Conservation (phyloP, 2,113 vertebrate species). For the Progne subis region DNA sequence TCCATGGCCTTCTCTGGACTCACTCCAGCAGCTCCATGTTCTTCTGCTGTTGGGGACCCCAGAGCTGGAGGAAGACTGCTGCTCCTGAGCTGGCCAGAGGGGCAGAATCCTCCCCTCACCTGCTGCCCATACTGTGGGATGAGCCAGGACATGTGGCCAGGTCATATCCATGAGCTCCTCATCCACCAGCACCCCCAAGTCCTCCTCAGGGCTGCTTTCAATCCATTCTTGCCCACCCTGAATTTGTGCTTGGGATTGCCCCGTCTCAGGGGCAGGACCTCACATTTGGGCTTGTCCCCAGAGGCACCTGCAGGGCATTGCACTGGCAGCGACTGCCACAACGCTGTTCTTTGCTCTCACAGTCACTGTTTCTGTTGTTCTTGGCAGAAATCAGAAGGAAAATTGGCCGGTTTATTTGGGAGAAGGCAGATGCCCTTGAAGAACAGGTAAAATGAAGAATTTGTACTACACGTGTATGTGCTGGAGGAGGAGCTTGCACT, state of each 20-base stretch:
- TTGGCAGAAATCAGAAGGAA: constrained; percentile 76
- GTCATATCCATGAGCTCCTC: background rate
- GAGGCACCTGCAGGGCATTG: background rate
- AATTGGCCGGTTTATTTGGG: constrained; percentile 80
- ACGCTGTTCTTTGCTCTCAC: background rate
- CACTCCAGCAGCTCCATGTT: background rate
- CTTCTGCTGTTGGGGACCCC: background rate
- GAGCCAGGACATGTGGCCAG: fast-evolving
- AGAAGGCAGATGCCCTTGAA: constrained; percentile 33
- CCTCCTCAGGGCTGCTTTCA: background rate
- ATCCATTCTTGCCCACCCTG: background rate
- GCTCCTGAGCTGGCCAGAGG: background rate
- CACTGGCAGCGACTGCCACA: fast-evolving
- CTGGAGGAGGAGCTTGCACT: fast-evolving
- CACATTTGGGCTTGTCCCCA: background rate
- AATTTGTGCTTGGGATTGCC: background rate
- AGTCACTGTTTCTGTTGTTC: background rate
- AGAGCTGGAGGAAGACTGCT: background rate
- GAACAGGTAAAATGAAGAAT: constrained; percentile 66
- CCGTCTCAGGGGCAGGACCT: background rate
- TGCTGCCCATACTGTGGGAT: background rate
- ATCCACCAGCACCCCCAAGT: background rate
- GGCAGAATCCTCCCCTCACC: background rate
- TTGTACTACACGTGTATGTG: background rate
- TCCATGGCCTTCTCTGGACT: fast-evolving